phyloP scores from a whole-genome alignment of 2,113 vertebrate species.

The Asarcornis scutulata region DNA sequence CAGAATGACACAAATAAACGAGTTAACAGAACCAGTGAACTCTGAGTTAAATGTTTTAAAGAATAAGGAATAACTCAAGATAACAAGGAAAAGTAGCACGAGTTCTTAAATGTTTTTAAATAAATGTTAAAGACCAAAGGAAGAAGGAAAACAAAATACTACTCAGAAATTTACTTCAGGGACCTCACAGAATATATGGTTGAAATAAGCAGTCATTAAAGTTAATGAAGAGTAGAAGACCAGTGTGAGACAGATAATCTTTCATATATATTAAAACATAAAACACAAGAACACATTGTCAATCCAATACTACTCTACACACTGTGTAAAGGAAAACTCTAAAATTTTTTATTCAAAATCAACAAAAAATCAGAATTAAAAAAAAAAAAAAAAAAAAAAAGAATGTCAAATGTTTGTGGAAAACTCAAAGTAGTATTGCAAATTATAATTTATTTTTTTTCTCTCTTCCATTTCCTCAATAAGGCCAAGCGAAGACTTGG shows the following conservation, averaged over 20 bases:
- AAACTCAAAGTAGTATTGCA: background rate
- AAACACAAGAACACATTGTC: background rate
- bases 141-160: background rate
- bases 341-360: background rate
- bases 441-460: background rate
- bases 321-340: background rate
- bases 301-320: background rate
- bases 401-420: background rate
- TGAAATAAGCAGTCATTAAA: background rate
- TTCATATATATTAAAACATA: background rate
- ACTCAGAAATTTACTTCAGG: background rate
- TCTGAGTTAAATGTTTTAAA: background rate
- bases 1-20: background rate
- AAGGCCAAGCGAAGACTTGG: background rate
- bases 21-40: background rate
- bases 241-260: background rate
- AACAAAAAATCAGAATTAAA: background rate
- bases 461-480: background rate
- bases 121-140: background rate
- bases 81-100: background rate
- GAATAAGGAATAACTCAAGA: background rate
- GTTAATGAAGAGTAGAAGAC: background rate
- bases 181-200: background rate
- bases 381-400: rapidly evolving
- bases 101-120: background rate